Evolutionary conservation across 2,797 vertebrate species (phyloP), one percentile per base, ranked within the genome.

Genomic region (Anniella stebbinsi): DNA sequence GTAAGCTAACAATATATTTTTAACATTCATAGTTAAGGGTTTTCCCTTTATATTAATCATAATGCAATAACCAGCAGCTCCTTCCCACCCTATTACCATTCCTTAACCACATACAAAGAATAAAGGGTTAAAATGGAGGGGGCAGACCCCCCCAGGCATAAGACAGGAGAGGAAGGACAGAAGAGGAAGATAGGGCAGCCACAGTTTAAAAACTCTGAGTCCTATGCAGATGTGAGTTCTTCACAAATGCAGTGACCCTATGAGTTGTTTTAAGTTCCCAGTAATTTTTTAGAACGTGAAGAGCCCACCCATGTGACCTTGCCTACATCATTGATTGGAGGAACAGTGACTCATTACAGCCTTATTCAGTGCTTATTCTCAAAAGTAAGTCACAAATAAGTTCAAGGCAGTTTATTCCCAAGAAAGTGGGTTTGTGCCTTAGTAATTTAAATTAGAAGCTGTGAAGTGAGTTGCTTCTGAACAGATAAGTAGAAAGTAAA

Each of bases 1-100:
- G 99, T 99, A 98, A 0, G 91, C 81, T 84, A 83, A 84, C 84
- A 88, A 3, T 77, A 81, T 23, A 38, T 30, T 36, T 88, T 93
- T 69, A 54, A 10, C 86, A 77, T 63, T 51, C 33, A 51, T 88
- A 67, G 30, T 48, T 18, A 51, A 63, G 38, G 12, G 1, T 72
- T 38, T 90, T 75, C 17, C 57, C 36, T 82, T 90, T 75, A 81
- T 87, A 87, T 51, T 73, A 81, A 6, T 57, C 45, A 76, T 41
- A 48, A 38, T 54, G 72, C 36, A n/a, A 0, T 21, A 82, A 87
- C 41, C 38, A 51, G 10, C 60, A 82, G 28, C 28, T 48, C 45
- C n/a, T 77, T 48, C 25, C 57, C 51, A 41, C 25, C 54, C 36
- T 38, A 30, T 72, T 57, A 80, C 36, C 30, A 36, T 87, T 36